phyloP scores from a whole-genome alignment of 2,888 invertebrate species.

The Ceratothoa steindachneri region DNA sequence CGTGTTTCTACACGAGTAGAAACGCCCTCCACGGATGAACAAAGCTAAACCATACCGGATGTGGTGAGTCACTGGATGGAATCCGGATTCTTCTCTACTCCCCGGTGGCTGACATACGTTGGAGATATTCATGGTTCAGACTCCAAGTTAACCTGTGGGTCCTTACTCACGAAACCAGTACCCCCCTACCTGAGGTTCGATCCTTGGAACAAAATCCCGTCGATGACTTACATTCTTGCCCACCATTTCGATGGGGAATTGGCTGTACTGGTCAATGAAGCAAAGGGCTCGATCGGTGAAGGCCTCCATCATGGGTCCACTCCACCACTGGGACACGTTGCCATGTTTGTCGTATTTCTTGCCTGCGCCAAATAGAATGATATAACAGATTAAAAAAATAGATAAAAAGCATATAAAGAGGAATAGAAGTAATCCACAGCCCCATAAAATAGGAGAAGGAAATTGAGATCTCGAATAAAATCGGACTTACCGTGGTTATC shows the following conservation, averaged over 20 bases:
- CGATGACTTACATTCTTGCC: conserved; percentile 50
- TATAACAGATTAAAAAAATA: not conserved
- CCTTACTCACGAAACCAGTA: too few species aligned
- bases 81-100: too few species aligned
- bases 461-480: too few species aligned
- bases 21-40: too few species aligned
- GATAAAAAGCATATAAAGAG: not conserved
- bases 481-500: conserved; percentile 49
- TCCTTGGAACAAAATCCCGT: not conserved
- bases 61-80: too few species aligned
- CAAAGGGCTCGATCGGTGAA: conserved; percentile 50
- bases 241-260: conserved; percentile 50
- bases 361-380: conserved; percentile 39
- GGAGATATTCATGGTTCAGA: too few species aligned
- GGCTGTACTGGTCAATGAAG: conserved; percentile 51
- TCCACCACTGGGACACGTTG: conserved; percentile 51
- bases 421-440: too few species aligned
- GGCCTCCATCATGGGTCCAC: conserved; percentile 49
- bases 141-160: too few species aligned
- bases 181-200: too few species aligned
- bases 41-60: too few species aligned
- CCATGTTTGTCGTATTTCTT: conserved; percentile 50
- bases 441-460: not conserved
- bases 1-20: too few species aligned
- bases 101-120: not conserved